Evolutionary conservation across 53 echinoderm and acorn worm species (phyloP).

Genomic region (Echinarachnius parma): DNA sequence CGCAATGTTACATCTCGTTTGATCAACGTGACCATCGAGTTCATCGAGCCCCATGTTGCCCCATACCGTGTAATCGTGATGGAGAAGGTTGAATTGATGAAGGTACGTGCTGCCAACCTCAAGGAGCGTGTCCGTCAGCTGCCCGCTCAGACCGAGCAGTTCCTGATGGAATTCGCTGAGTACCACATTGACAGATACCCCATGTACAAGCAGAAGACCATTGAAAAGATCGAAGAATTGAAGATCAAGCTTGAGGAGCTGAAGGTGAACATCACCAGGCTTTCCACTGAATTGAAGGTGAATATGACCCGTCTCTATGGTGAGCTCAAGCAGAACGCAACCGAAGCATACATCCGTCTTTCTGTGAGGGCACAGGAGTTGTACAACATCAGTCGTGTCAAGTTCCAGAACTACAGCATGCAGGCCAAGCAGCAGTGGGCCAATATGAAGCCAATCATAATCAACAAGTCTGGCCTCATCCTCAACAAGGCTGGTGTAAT

Average conservation of each 20-base stretch:
- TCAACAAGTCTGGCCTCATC: background rate
- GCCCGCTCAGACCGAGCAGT: background rate
- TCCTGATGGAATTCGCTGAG: background rate
- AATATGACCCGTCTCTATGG: background rate
- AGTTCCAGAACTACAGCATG: background rate
- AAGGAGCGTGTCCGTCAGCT: background rate
- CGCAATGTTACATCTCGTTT: constrained; percentile 24
- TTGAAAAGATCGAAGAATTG: constrained; percentile 17
- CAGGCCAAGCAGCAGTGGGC: background rate
- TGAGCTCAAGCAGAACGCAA: background rate
- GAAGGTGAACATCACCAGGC: background rate
- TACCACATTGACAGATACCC: constrained; percentile 9
- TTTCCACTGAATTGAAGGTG: background rate
- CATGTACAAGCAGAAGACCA: constrained; percentile 2
- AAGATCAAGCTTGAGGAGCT: constrained; percentile 30
- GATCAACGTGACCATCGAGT: constrained; percentile 17
- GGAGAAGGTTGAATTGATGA: background rate
- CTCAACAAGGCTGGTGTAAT: constrained; percentile 34
- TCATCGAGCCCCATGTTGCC: background rate
- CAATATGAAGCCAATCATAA: background rate
- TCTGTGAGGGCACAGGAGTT: background rate
- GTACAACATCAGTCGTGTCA: background rate
- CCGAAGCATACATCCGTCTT: background rate
- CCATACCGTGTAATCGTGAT: background rate
- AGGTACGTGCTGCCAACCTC: background rate